phyloP scores from a whole-genome alignment of 1,140 invertebrate genomes.

The fruit fly (Drosophila melanogaster) region Release_6_plus_ISO1_MT NT_033779.5:18154001-18154500 shows the following conservation, averaged over 20 bases:
- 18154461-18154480: no score
- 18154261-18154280: constrained; percentile 65
- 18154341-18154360: constrained; percentile 64
- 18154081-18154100: constrained; percentile 74
- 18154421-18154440: no score
- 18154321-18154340: constrained; percentile 32
- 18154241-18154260: constrained; percentile 49
- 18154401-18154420: not conserved
- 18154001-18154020: constrained; percentile 69
- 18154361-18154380: constrained; percentile 28
- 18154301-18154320: constrained; percentile 57
- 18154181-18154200: constrained; percentile 45
- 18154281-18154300: constrained; percentile 44
- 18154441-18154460: no score
- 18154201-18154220: constrained; percentile 56
- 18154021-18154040: constrained; percentile 64
- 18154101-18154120: no score
- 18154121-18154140: not conserved
- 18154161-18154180: constrained; percentile 66
- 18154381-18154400: constrained; percentile 35
- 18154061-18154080: constrained; percentile 59
- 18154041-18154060: constrained; percentile 60
- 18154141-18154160: constrained; percentile 70
- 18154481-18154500: no score
- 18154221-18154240: constrained; percentile 40